phyloP scores from a whole-genome alignment of 2,797 vertebrate genomes.

The Lagocephalus sceleratus region DNA sequence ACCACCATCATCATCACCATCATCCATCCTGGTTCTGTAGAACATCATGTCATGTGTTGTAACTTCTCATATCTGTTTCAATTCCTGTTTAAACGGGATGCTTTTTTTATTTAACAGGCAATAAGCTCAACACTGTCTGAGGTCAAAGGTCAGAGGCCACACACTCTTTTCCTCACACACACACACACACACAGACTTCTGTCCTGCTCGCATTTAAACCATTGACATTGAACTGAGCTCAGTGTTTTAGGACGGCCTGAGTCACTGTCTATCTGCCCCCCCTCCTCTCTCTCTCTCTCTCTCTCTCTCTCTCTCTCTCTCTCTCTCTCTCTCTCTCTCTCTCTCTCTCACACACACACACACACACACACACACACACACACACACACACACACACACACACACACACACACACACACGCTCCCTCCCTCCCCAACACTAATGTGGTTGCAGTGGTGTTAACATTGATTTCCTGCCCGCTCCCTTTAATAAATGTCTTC shows the following conservation, averaged over 20 bases:
- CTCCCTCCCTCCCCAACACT: slow-evolving; percentile 24
- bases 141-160: slow-evolving; percentile 47
- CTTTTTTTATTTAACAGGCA: too few species aligned
- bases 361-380: too few species aligned
- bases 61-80: too few species aligned
- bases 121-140: slow-evolving; percentile 13
- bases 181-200: slow-evolving; percentile 14
- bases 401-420: slow-evolving; percentile 7
- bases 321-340: too few species aligned
- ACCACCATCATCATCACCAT: too few species aligned
- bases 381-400: slow-evolving; percentile 2
- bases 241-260: slow-evolving; percentile 38
- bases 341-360: too few species aligned
- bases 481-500: slow-evolving; percentile 66
- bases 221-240: slow-evolving; percentile 57
- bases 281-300: too few species aligned
- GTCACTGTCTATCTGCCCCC: too few species aligned
- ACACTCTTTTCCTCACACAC: slow-evolving; percentile 42
- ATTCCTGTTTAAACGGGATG: too few species aligned
- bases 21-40: too few species aligned
- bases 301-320: too few species aligned
- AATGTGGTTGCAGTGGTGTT: slow-evolving; percentile 52
- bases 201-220: slow-evolving; percentile 21
- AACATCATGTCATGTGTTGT: too few species aligned
- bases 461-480: slow-evolving; percentile 60